A percentile compares a stretch with the other conserved stretches of the same genome.
These are phyloP conservation scores for Nemopilema nomurai DNA, from an alignment of 30 jellyfish, hydroid and myxozoan species.

Conservation along the genomic window DNA sequence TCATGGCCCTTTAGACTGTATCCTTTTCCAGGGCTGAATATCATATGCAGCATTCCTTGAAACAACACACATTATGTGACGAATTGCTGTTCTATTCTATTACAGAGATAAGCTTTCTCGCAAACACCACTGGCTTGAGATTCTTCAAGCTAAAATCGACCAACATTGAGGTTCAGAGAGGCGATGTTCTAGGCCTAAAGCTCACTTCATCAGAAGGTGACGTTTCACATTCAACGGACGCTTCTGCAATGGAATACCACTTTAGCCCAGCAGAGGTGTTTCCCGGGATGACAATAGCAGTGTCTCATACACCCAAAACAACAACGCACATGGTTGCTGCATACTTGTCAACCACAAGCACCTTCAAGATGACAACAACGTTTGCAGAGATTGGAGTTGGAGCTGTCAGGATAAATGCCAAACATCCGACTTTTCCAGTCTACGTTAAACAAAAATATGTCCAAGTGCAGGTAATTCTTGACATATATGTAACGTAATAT, in stretches of 20 bases:
- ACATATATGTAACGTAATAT: neutral
- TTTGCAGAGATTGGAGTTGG: constrained; percentile 50
- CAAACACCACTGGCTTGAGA: constrained; percentile 58
- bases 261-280: neutral
- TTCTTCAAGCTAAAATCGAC: constrained; percentile 39
- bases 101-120: constrained; percentile 55
- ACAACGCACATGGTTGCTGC: constrained; percentile 33
- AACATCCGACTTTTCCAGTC: neutral
- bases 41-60: too few relatives aligned
- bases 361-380: constrained; percentile 6
- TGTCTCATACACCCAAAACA: neutral
- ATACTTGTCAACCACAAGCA: constrained; percentile 45
- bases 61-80: too few relatives aligned
- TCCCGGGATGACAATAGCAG: constrained; percentile 36
- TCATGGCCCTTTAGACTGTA: too few relatives aligned
- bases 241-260: constrained; percentile 19
- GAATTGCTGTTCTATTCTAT: too few relatives aligned
- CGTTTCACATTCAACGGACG: constrained; percentile 6
- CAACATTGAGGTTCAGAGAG: constrained; percentile 32
- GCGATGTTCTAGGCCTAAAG: constrained; percentile 46
- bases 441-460: constrained; percentile 18
- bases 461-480: constrained; percentile 60
- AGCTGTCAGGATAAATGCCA: constrained; percentile 20
- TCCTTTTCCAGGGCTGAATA: too few relatives aligned
- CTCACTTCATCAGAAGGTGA: constrained; percentile 29